A percentile compares a stretch with the other conserved stretches of the same genome.
Conservation (phyloP, 2,113 vertebrate genomes). For the Tinamus guttatus region DNA sequence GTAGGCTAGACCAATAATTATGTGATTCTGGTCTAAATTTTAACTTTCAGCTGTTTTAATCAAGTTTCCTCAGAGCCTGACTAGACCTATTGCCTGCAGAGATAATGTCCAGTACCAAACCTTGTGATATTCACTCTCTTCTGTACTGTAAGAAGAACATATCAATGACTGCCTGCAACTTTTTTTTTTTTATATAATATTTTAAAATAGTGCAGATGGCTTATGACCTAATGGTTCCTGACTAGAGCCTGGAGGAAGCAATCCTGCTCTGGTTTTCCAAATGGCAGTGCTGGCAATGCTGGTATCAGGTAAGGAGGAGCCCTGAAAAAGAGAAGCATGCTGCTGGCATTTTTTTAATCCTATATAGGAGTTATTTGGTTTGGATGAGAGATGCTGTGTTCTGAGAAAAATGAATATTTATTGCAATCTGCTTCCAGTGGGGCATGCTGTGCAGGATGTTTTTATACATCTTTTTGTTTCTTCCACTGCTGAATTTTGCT, state of each 20-base stretch:
- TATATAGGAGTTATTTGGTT: background rate
- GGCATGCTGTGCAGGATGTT: background rate
- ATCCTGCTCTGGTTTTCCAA: background rate
- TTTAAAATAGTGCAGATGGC: background rate
- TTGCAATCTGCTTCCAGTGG: background rate
- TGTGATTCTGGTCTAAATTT: background rate
- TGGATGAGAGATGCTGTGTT: background rate
- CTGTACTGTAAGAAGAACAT: background rate
- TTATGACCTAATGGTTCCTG: background rate
- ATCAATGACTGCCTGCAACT: background rate
- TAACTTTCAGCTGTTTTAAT: background rate
- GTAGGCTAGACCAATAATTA: background rate
- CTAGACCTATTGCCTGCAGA: background rate
- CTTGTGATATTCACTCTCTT: background rate
- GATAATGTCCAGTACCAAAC: background rate
- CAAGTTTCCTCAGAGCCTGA: background rate
- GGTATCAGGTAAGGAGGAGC: background rate
- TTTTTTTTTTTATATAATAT: background rate
- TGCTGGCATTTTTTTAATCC: background rate
- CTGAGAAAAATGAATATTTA: background rate
- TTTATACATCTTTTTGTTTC: background rate
- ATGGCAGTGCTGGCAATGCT: background rate
- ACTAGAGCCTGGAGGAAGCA: background rate
- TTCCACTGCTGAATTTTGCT: background rate
- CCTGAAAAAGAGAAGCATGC: background rate